Evolutionary conservation across 2,888 invertebrate genomes (phyloP), one percentile per base, ranked within the genome.

Genomic region (Entomobrya multifasciata): DNA sequence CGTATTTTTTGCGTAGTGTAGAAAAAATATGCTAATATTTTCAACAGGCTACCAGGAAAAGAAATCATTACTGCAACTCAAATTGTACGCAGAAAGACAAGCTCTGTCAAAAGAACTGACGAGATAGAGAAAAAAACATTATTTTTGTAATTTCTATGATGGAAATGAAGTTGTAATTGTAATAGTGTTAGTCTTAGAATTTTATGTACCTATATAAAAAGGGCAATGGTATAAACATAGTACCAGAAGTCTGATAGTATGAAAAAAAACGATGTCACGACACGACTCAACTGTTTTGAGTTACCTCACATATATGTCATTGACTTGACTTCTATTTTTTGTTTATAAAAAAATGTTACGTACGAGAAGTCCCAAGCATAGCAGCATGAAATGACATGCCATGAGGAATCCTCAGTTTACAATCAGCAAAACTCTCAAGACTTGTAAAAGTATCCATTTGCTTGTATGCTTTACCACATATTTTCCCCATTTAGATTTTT

Each of bases 231-330:
- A 55, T 8, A 20, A 55, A 55, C 30, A 27, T 62, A n/a, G n/a
- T 30, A 30, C 30, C 62, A 62, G 30, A 62, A 30, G 62, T n/a
- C 27, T 62, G 27, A 30, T 62, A 30, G 30, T 30, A 27, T 62
- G 57, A 62, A 62, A 62, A 30, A n/a, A n/a, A n/a, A n/a, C n/a
- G 62, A 62, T n/a, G 27, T 5, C 44, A 20, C 25, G 20, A 25
- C 25, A n/a, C n/a, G n/a, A n/a, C n/a, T n/a, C n/a, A n/a, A n/a
- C n/a, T n/a, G n/a, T 70, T 41, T 70, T 70, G 67, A 70, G 67
- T 44, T 70, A 70, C 67, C 67, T 41, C 62, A 78, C n/a, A n/a
- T n/a, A n/a, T 62, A 62, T 62, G 78, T 78, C 78, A 78, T 25
- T 78, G 78, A 78, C 78, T 78, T 62, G 60, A 77, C 44, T 62